Evolutionary conservation across 2,797 vertebrate genomes (phyloP).

Genomic region (Alcedo atthis): DNA sequence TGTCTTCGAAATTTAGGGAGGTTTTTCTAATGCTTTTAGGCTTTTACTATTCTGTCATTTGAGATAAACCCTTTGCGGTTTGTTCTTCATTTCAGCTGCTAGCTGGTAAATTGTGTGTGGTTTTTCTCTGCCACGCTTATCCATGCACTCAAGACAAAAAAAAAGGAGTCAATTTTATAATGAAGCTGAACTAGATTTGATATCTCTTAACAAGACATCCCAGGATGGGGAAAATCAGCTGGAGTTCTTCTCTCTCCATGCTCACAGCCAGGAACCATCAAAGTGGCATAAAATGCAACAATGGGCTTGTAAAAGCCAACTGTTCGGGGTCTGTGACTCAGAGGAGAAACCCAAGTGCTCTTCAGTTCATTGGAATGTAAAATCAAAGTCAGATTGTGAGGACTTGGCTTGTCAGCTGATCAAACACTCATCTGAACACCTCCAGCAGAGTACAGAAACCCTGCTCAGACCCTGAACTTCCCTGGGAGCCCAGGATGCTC

Average conservation of each 20-base stretch:
- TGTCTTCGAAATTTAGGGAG: not conserved
- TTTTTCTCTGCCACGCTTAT: not conserved
- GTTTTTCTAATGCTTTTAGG: not conserved
- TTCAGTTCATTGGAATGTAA: not conserved
- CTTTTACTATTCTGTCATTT: not conserved
- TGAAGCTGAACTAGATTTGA: not conserved
- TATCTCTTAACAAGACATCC: not conserved
- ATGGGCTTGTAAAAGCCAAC: not conserved
- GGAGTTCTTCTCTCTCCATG: not conserved
- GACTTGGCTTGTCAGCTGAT: not conserved
- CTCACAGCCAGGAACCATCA: not conserved
- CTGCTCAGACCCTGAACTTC: not conserved
- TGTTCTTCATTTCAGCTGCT: not conserved
- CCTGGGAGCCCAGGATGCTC: fast-evolving
- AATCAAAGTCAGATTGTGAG: not conserved
- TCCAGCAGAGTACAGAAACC: not conserved
- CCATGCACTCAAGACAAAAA: not conserved
- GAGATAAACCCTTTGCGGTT: not conserved
- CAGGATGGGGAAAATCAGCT: not conserved
- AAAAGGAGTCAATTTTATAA: not conserved
- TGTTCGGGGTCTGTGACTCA: not conserved
- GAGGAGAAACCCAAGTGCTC: fast-evolving
- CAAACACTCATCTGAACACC: not conserved
- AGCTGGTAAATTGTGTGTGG: not conserved
- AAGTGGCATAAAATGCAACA: not conserved